Conservation (phyloP, 2,888 invertebrate species). For the Corbicula japonica region DNA sequence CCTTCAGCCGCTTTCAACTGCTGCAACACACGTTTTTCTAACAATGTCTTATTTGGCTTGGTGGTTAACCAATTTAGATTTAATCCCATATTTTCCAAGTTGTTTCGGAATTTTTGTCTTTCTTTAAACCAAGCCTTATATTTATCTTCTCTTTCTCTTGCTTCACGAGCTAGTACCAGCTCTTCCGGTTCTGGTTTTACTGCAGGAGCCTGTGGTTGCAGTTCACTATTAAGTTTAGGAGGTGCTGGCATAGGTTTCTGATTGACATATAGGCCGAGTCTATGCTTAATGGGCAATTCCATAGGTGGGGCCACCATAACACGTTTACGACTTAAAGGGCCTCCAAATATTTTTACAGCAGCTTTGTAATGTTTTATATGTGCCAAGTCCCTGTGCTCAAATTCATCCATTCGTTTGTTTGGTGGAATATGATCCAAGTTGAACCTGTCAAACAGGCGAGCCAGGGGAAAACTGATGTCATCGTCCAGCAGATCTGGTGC, state of each 20-base stretch:
- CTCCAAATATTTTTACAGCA: slow-evolving; percentile 84
- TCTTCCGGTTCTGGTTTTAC: slow-evolving; percentile 68
- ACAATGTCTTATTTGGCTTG: slow-evolving; percentile 82
- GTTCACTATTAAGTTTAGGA: slow-evolving; percentile 68
- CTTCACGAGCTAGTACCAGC: slow-evolving; percentile 64
- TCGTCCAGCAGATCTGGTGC: slow-evolving; percentile 68
- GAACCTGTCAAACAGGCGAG: slow-evolving; percentile 83
- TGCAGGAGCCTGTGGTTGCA: slow-evolving; percentile 65
- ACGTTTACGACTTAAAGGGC: slow-evolving; percentile 80
- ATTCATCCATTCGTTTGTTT: slow-evolving; percentile 79
- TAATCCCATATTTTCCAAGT: slow-evolving; percentile 82
- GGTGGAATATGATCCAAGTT: slow-evolving; percentile 83
- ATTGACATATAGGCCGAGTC: slow-evolving; percentile 74
- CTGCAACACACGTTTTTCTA: slow-evolving; percentile 80
- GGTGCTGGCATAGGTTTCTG: slow-evolving; percentile 64
- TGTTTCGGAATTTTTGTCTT: slow-evolving; percentile 78
- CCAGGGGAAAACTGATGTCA: slow-evolving; percentile 80
- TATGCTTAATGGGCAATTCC: slow-evolving; percentile 80
- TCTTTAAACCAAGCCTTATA: slow-evolving; percentile 82
- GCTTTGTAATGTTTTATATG: slow-evolving; percentile 83
- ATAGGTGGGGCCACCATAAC: slow-evolving; percentile 82
- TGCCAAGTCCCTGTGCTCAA: slow-evolving; percentile 80
- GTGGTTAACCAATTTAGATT: slow-evolving; percentile 79
- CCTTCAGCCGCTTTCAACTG: slow-evolving; percentile 55
- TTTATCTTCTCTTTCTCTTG: slow-evolving; percentile 67